phyloP scores from a whole-genome alignment of 2,113 vertebrate genomes.

The Jaculus jaculus region DNA sequence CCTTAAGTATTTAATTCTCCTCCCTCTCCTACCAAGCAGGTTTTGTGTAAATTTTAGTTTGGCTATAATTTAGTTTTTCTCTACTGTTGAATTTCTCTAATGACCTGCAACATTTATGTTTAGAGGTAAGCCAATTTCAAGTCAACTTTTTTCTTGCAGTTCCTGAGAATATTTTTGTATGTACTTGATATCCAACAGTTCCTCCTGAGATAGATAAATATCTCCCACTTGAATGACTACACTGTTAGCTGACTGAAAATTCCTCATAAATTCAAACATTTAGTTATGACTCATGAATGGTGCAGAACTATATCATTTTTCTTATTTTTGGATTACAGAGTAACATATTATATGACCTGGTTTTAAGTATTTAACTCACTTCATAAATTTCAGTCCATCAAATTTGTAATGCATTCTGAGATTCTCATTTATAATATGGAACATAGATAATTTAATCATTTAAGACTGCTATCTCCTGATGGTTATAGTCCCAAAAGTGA shows the following conservation, averaged over 20 bases:
- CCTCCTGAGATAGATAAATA: background rate
- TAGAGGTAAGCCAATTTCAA: constrained; percentile 40
- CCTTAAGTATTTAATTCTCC: too few species aligned
- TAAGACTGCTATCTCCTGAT: background rate
- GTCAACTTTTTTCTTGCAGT: constrained; percentile 21
- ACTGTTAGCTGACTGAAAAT: background rate
- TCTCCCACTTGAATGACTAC: background rate
- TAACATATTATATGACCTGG: background rate
- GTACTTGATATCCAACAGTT: background rate
- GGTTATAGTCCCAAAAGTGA: background rate
- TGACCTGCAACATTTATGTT: constrained; percentile 54
- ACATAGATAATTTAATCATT: background rate
- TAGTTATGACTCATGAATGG: background rate
- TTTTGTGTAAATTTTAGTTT: background rate
- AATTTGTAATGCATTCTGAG: background rate
- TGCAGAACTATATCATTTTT: background rate
- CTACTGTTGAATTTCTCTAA: constrained; percentile 54
- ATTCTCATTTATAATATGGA: background rate
- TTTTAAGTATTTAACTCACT: background rate
- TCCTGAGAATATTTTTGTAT: background rate
- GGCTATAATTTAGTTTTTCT: constrained; percentile 68
- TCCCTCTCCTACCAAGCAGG: too few species aligned
- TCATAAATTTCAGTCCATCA: background rate
- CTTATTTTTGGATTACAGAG: background rate
- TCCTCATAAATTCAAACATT: background rate